Evolutionary conservation across 2,113 vertebrate genomes (phyloP).

Genomic region (Pavo muticus): DNA sequence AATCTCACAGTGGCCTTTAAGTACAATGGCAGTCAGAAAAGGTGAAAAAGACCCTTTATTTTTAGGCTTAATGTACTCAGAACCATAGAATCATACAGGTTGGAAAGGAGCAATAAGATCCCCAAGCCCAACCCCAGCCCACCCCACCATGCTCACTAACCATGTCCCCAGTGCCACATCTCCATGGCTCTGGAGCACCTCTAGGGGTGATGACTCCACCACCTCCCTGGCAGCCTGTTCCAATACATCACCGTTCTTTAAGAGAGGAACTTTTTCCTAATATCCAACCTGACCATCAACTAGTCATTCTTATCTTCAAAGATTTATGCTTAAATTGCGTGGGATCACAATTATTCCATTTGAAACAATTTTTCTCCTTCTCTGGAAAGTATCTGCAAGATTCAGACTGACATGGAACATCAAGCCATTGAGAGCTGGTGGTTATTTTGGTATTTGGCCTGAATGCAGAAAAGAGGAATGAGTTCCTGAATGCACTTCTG

Average conservation of each 20-base stretch:
- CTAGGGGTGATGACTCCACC: too few species aligned
- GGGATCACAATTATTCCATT: background rate
- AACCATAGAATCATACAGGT: background rate
- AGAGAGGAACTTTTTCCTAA: too few species aligned
- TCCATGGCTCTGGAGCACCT: too few species aligned
- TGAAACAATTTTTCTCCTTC: background rate
- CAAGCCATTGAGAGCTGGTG: background rate
- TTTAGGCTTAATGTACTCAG: background rate
- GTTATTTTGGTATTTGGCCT: background rate
- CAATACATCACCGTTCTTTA: too few species aligned
- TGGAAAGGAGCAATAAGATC: too few species aligned
- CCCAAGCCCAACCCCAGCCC: too few species aligned
- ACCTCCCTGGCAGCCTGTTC: too few species aligned
- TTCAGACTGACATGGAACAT: background rate
- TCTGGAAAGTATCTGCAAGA: background rate
- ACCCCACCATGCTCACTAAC: too few species aligned
- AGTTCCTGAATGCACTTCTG: background rate
- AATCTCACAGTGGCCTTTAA: background rate
- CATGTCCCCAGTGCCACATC: too few species aligned
- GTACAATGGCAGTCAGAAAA: fast-evolving
- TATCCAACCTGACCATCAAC: background rate
- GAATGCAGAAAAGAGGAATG: background rate
- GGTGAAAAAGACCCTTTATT: background rate
- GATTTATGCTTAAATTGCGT: fast-evolving
- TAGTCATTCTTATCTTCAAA: background rate